phyloP scores from a whole-genome alignment of 2,797 vertebrate genomes.

The Lepidocolaptes lacrymiger region DNA sequence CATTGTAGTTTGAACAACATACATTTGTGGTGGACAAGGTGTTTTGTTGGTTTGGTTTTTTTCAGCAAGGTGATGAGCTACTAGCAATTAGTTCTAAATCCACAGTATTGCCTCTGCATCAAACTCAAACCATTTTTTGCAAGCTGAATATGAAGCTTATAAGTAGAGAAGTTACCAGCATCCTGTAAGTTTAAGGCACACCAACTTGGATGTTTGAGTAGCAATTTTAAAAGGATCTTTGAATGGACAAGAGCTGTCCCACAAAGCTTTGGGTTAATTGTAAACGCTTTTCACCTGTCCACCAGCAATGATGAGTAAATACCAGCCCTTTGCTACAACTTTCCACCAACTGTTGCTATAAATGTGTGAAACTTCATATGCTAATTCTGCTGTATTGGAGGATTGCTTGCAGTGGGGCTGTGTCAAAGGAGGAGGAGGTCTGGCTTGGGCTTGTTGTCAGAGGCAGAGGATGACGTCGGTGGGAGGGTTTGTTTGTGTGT shows the following conservation, averaged over 20 bases:
- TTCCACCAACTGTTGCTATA: neutral
- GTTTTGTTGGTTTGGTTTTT: neutral
- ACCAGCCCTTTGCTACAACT: neutral
- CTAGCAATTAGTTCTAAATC: neutral
- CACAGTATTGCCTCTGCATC: neutral
- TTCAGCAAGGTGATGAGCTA: neutral
- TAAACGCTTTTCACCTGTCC: neutral
- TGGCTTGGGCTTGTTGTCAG: neutral
- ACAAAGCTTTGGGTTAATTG: neutral
- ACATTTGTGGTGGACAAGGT: neutral
- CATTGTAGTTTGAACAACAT: neutral
- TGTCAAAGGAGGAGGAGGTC: neutral
- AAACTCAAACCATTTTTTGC: neutral
- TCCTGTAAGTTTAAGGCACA: neutral
- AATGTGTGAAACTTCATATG: neutral
- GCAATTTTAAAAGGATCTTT: neutral
- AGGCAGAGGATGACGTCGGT: neutral
- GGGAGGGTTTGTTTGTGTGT: neutral
- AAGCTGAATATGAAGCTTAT: neutral
- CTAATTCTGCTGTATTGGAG: neutral
- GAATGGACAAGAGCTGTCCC: neutral
- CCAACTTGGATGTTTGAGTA: neutral
- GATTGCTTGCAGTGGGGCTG: neutral
- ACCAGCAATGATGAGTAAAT: neutral
- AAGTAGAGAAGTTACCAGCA: neutral